phyloP scores from a whole-genome alignment of 2,888 invertebrate genomes.

The Ochropleura plecta region DNA sequence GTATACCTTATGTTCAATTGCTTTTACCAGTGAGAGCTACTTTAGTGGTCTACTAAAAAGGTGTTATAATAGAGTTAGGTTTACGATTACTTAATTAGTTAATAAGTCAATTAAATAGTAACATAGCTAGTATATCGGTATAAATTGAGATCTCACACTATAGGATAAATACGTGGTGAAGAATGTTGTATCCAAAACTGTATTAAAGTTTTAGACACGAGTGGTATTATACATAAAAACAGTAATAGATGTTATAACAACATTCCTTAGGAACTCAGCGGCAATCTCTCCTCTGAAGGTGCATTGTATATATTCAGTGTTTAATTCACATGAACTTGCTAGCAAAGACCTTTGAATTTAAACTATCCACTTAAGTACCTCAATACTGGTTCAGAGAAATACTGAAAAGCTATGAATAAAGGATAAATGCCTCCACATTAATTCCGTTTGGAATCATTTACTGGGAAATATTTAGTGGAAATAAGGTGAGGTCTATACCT shows the following conservation, averaged over 20 bases:
- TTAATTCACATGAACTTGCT: conserved; percentile 8
- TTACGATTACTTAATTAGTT: neutral
- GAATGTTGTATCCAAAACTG: neutral
- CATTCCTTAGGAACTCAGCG: neutral
- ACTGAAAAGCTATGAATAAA: neutral
- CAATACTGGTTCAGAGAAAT: neutral
- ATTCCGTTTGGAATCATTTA: neutral
- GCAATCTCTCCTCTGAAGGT: neutral
- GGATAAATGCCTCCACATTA: neutral
- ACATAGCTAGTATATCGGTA: neutral
- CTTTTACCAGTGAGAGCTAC: too few species aligned
- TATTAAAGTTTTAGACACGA: neutral
- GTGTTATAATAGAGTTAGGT: neutral
- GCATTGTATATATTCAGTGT: conserved; percentile 3
- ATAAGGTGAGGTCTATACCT: neutral
- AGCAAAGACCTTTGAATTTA: neutral
- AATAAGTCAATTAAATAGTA: neutral
- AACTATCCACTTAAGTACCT: neutral
- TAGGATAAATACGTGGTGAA: neutral
- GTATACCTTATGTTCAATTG: too few species aligned
- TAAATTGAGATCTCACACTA: neutral
- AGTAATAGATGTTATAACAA: neutral
- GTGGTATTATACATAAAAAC: neutral
- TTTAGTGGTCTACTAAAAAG: neutral
- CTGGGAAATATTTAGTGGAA: neutral